Evolutionary conservation across 2,888 invertebrate species (phyloP), one percentile per base, ranked within the genome.

Genomic region (Stramonita haemastoma): DNA sequence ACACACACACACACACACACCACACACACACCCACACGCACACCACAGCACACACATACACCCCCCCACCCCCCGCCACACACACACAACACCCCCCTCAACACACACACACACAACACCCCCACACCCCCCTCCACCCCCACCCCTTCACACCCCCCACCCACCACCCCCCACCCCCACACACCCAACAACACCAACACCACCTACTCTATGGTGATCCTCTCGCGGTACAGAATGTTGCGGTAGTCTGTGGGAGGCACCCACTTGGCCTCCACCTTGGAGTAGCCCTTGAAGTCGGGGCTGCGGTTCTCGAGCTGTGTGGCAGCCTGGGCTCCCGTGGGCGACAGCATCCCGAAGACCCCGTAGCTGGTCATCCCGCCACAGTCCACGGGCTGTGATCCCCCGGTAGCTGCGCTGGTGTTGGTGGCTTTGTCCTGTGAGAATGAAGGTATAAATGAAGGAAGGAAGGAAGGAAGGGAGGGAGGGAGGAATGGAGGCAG

Each of bases 371-470:
- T 46, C 73, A 84, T 85, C 22, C 89, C 85, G 0, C 89, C 89
- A 13, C 89, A 89, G 77, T 89, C 89, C 89, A 89, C 89, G 0
- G 89, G 89, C 32, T 89, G 60, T 0, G 89, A 70, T 6, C 85
- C 84, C 1, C 89, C 89, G 77, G 15, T 34, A 13, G 29, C 32
- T 2, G 1, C n/a, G 73, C 5, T 73, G 17, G 17, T 29, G 36
- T 87, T 46, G 13, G n/a, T 34, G 22, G 60, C 5, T 22, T 22
- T 86, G 86, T 86, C 66, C 15, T 2, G 19, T 66, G n/a, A n/a
- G n/a, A n/a, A n/a, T n/a, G n/a, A n/a, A n/a, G n/a, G n/a, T n/a
- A n/a, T n/a, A n/a, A n/a, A n/a, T n/a, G n/a, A n/a, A n/a, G n/a
- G n/a, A n/a, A n/a, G n/a, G n/a, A n/a, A n/a, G n/a, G n/a, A n/a